phyloP scores from a whole-genome alignment of 2,797 vertebrate genomes.

The Peromyscus aztecus region DNA sequence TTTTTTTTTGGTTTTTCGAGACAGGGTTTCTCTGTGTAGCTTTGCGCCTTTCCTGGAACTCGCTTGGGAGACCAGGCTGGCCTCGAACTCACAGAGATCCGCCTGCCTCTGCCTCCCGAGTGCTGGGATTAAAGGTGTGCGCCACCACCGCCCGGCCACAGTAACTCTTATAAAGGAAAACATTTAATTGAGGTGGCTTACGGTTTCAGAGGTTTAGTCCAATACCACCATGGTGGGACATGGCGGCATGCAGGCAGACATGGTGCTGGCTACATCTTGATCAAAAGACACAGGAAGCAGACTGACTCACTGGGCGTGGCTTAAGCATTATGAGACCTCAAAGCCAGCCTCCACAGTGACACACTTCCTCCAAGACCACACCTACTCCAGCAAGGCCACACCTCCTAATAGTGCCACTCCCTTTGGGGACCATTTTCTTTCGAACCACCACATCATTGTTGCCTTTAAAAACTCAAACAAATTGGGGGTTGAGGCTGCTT shows the following conservation, averaged over 20 bases:
- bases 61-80: too few relatives aligned
- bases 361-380: background rate
- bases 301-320: background rate
- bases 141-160: too few relatives aligned
- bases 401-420: background rate
- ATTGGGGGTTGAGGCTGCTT: background rate
- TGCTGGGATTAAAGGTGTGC: too few relatives aligned
- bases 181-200: background rate
- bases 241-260: background rate
- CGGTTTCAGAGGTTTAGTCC: background rate
- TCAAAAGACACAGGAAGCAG: background rate
- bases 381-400: background rate
- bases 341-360: background rate
- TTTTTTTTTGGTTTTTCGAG: too few relatives aligned
- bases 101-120: too few relatives aligned
- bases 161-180: background rate
- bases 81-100: too few relatives aligned
- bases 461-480: background rate
- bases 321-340: too few relatives aligned
- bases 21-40: too few relatives aligned
- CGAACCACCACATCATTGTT: background rate
- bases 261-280: background rate
- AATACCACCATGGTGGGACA: background rate
- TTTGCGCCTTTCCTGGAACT: too few relatives aligned
- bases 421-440: background rate